Base-by-base conservation (phyloP, 2,888 invertebrate genomes). In the Cheilosia scutellata region DNA sequence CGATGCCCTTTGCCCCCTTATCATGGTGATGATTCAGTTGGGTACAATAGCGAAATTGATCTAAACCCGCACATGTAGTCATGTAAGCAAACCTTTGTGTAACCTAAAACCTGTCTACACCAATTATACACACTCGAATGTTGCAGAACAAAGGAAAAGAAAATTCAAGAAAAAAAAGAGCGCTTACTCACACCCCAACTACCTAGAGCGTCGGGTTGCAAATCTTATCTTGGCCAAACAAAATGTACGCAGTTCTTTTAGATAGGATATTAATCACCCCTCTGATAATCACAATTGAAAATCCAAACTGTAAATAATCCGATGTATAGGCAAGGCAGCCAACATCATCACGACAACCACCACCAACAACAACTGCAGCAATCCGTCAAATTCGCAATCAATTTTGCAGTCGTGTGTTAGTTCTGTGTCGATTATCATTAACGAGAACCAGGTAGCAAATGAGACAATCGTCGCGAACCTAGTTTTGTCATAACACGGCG, bases 401-500 rank as follows among this genome's bases (percentile, higher is more conserved):
- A 3, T 27, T 31, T 31, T 37, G 25, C n/a, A n/a, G n/a, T 25
- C 49, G n/a, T 40, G 25, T 53, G 4, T 51, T 5, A 37, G 11
- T 37, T 29, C 27, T 44, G 9, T 33, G 60, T 4, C 16, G 51
- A 66, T 33, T 66, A 60, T 66, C 51, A 60, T 66, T 53, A 58
- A 25, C 20, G 13, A 65, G 66, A 65, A 27, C 37, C 51, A 74
- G 60, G 51, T 44, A 37, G 4, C 11, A 29, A 29, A 16, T 60
- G 51, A 47, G n/a, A 53, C 58, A 79, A 66, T 66, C 55, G 29
- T 62, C 44, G 29, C n/a, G n/a, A 51, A 47, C 72, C 44, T 27
- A 40, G 37, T 66, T 55, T 68, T 68, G 72, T 49, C 31, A 74
- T 60, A 55, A 47, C 62, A 37, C 27, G 53, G 60, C 60, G 37